Percentiles rank a stretch among this genome's conserved stretches.
Conservation (phyloP, 2,113 vertebrate genomes). For the Merops nubicus region DNA sequence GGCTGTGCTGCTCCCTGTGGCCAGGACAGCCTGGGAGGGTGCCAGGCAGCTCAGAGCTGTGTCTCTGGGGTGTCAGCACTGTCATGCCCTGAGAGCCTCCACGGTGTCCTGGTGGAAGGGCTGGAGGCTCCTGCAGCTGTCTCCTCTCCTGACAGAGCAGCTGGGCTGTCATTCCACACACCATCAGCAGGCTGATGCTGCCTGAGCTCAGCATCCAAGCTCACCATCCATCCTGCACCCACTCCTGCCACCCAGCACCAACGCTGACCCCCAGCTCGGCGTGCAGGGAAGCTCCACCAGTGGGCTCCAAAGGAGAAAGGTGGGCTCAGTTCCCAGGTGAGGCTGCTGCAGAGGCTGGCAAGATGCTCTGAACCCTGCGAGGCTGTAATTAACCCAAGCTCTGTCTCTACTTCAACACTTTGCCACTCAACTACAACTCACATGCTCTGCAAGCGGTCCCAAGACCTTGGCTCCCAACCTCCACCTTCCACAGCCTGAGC, state of each 20-base stretch:
- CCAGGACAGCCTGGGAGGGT: neutral
- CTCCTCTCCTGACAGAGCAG: neutral
- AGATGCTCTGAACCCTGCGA: neutral
- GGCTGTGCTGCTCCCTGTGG: neutral
- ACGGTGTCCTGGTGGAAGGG: accelerated
- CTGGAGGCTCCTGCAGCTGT: neutral
- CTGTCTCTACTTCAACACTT: neutral
- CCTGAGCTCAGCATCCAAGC: neutral
- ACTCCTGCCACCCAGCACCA: neutral
- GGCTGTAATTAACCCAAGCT: neutral
- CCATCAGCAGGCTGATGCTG: neutral
- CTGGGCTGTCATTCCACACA: neutral
- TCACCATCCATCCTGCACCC: neutral
- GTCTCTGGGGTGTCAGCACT: neutral
- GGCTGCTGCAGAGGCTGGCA: neutral
- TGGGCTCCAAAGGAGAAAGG: neutral
- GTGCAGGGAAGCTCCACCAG: neutral
- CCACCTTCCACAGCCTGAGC: neutral
- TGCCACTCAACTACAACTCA: neutral
- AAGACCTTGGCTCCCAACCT: neutral
- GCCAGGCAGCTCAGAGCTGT: no score
- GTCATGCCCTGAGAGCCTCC: accelerated
- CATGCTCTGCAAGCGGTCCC: neutral
- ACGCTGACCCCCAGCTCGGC: neutral
- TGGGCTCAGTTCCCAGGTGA: neutral